Evolutionary conservation across 2,888 invertebrate species (phyloP).

Genomic region (Campaea margaritaria): DNA sequence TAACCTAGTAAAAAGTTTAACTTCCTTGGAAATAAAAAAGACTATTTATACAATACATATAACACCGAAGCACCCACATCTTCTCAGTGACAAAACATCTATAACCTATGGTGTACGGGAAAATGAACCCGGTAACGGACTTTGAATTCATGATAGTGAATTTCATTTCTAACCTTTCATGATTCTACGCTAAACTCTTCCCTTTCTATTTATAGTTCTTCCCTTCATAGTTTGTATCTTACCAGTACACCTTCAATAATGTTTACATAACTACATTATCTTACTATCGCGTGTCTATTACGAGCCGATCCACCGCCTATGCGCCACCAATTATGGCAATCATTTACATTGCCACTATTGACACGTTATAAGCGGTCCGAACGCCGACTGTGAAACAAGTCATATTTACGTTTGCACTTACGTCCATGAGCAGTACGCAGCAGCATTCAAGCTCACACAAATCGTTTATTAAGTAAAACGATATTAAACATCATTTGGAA

Average conservation of each 20-base stretch:
- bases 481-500: background rate
- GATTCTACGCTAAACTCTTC: too few relatives aligned
- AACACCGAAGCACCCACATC: too few relatives aligned
- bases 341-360: slow-evolving; percentile 69
- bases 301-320: slow-evolving; percentile 43
- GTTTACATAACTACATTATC: slow-evolving; percentile 16
- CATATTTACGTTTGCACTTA: slow-evolving; percentile 54
- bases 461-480: background rate
- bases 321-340: slow-evolving; percentile 58
- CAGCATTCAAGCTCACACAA: slow-evolving; percentile 30
- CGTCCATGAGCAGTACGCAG: slow-evolving; percentile 6
- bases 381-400: slow-evolving; percentile 64
- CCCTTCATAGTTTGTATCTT: too few relatives aligned
- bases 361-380: slow-evolving; percentile 67
- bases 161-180: too few relatives aligned
- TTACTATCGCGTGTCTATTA: slow-evolving; percentile 41
- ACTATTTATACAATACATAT: too few relatives aligned
- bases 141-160: too few relatives aligned
- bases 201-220: too few relatives aligned
- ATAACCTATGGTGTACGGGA: too few relatives aligned
- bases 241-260: background rate
- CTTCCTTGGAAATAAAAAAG: too few relatives aligned
- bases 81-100: too few relatives aligned
- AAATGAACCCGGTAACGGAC: too few relatives aligned
- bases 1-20: too few relatives aligned